Evolutionary conservation across 2,888 invertebrate species (phyloP).

Genomic region (Xanthia icteritia): DNA sequence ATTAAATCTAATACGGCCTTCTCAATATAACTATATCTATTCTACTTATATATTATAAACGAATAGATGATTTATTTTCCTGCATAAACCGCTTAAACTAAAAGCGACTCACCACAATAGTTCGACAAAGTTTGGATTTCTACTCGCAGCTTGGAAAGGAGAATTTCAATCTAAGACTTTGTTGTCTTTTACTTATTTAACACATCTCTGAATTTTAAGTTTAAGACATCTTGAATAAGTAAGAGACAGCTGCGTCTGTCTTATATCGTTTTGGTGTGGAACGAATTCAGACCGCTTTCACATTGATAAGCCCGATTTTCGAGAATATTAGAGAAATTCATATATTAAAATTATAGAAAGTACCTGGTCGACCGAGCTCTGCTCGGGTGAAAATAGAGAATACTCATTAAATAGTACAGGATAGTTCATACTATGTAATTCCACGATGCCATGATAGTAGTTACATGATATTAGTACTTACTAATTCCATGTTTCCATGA

Average conservation of each 20-base stretch:
- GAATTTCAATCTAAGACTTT: constrained; percentile 46
- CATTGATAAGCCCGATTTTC: background rate
- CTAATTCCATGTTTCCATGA: too few species aligned
- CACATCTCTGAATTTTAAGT: constrained; percentile 15
- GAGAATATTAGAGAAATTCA: background rate
- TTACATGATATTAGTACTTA: too few species aligned
- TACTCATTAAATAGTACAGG: too few species aligned
- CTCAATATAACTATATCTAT: background rate
- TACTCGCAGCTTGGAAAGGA: constrained; percentile 18
- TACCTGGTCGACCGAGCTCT: too few species aligned
- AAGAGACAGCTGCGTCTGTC: background rate
- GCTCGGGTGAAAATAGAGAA: too few species aligned
- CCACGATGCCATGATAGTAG: too few species aligned
- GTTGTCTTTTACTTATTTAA: constrained; percentile 25
- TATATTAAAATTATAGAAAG: background rate
- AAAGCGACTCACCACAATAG: constrained; percentile 55
- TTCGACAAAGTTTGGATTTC: constrained; percentile 50
- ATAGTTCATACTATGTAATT: too few species aligned
- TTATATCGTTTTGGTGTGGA: background rate
- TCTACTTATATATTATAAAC: too few species aligned
- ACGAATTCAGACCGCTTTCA: background rate
- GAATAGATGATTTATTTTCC: constrained; percentile 14
- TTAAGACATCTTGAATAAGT: constrained; percentile 10
- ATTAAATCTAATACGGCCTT: background rate
- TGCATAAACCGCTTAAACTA: constrained; percentile 35